Conservation (phyloP, 2,113 vertebrate species). For the Alosa alosa region DNA sequence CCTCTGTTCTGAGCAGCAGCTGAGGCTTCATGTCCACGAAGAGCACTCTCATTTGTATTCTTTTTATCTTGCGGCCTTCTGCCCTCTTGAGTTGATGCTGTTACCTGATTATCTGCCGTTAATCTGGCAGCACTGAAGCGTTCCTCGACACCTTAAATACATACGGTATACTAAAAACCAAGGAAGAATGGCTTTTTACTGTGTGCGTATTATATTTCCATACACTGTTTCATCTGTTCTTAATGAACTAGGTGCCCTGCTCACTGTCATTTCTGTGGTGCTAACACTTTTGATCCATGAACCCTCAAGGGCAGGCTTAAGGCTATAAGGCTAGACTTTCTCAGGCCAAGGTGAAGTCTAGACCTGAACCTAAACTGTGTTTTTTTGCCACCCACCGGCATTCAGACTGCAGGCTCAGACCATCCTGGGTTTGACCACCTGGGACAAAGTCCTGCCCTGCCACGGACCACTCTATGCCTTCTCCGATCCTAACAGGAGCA, state of each 20-base stretch:
- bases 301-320: neutral
- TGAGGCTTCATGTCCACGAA: neutral
- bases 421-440: too few species aligned
- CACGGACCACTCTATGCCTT: neutral
- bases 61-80: neutral
- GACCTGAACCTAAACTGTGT: neutral
- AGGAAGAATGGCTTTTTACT: neutral
- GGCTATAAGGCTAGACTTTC: neutral
- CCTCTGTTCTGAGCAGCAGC: neutral
- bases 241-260: neutral
- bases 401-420: neutral
- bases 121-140: neutral
- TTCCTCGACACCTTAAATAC: neutral
- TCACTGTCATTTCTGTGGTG: slow-evolving; percentile 1
- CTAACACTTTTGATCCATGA: neutral
- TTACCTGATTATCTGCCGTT: neutral
- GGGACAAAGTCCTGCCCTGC: neutral
- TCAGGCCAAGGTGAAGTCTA: neutral
- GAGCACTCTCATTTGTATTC: neutral
- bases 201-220: neutral
- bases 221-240: neutral
- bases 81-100: neutral
- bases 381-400: too few species aligned
- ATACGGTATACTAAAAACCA: neutral
- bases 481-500: neutral